Evolutionary conservation across 1,140 invertebrate species (phyloP).

Genomic region (Nephila pilipes): DNA sequence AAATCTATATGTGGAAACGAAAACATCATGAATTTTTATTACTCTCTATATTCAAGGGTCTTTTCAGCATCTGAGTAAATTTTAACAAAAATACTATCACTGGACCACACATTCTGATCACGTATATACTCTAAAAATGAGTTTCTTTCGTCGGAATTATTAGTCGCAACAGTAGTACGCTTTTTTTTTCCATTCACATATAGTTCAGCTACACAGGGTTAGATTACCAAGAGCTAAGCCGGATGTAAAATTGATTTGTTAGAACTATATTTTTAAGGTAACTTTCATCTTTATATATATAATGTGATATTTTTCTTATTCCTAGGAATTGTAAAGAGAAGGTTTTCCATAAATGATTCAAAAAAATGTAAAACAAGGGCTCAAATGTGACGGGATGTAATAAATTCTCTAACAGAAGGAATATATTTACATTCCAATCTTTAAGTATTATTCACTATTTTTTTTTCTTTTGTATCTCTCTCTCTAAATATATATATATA

Average conservation of each 20-base stretch:
- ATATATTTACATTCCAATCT: too few species aligned
- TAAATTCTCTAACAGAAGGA: too few species aligned
- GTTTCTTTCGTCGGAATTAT: conserved; percentile 28
- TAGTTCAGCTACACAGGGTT: not conserved
- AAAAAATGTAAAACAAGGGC: too few species aligned
- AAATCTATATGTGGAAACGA: not conserved
- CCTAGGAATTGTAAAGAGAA: too few species aligned
- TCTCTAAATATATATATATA: too few species aligned
- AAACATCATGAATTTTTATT: conserved; percentile 20
- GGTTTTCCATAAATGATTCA: too few species aligned
- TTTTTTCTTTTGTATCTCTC: too few species aligned
- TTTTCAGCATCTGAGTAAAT: not conserved
- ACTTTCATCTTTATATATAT: too few species aligned
- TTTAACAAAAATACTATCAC: not conserved
- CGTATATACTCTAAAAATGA: conserved; percentile 12
- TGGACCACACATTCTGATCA: conserved; percentile 5
- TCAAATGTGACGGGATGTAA: too few species aligned
- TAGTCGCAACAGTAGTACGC: not conserved
- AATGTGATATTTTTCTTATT: too few species aligned
- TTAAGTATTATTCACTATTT: too few species aligned
- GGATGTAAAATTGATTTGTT: not conserved
- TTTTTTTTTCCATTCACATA: not conserved
- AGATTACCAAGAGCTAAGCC: not conserved
- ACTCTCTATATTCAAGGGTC: not conserved
- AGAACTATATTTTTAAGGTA: not conserved